These are phyloP conservation scores for Sycophila texana DNA, from an alignment of 2,888 invertebrate genomes.

Conservation along the genomic window DNA sequence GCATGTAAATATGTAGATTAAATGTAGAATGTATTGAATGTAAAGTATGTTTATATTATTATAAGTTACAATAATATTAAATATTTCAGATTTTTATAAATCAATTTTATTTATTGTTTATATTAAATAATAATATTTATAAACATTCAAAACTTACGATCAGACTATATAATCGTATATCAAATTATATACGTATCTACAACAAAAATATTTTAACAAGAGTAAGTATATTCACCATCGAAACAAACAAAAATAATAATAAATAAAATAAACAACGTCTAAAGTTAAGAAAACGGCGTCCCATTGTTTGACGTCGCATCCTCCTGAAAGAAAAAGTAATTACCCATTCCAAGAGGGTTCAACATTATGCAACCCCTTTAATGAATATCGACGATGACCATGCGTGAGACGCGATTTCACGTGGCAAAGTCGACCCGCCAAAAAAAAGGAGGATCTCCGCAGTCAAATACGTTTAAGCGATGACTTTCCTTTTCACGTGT, in stretches of 20 bases:
- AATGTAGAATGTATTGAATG: conserved; percentile 7
- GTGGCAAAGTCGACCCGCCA: neutral
- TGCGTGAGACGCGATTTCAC: conserved; percentile 37
- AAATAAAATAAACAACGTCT: neutral
- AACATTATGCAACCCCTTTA: conserved; percentile 28
- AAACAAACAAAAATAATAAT: neutral
- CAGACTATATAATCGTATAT: conserved; percentile 17
- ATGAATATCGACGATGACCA: conserved; percentile 39
- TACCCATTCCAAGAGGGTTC: conserved; percentile 7
- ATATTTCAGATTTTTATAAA: neutral
- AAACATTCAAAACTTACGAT: conserved; percentile 19
- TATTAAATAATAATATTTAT: neutral
- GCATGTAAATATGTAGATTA: conserved; percentile 13
- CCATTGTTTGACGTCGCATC: conserved; percentile 15
- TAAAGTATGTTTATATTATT: neutral
- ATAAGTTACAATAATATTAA: neutral
- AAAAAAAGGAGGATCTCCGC: neutral
- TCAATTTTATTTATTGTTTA: neutral
- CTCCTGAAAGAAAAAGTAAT: conserved; percentile 21
- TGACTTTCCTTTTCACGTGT: conserved; percentile 45
- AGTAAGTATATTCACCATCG: too few relatives aligned
- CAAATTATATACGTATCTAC: too few relatives aligned
- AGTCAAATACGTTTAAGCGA: conserved; percentile 1
- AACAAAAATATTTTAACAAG: neutral
- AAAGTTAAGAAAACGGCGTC: neutral